Conservation (phyloP, 64 coral and sea anemone species). For the Dendronephthya gigantea region DNA sequence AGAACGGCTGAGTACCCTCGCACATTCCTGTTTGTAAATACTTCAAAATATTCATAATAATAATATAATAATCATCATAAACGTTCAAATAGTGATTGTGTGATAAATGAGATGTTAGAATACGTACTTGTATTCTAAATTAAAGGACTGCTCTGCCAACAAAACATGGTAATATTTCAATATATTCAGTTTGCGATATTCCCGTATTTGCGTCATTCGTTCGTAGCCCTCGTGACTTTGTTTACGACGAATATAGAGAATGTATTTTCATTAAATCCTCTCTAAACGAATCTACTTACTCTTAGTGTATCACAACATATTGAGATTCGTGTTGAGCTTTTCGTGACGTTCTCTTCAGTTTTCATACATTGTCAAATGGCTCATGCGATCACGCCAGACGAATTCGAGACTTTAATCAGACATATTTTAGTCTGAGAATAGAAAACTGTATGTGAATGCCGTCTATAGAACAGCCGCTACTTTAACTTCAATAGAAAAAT, state of each 20-base stretch:
- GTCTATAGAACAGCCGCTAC: neutral
- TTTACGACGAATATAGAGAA: constrained; percentile 3
- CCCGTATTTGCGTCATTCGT: constrained; percentile 6
- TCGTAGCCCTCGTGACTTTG: constrained; percentile 14
- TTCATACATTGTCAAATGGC: no score
- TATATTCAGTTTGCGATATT: neutral
- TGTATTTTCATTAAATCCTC: neutral
- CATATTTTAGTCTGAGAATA: constrained; percentile 6
- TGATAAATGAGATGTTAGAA: neutral
- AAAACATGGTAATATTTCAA: neutral
- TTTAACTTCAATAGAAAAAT: neutral
- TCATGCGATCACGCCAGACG: neutral
- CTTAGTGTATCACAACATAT: neutral
- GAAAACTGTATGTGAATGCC: neutral
- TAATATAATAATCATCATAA: constrained; percentile 10
- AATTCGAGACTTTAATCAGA: constrained; percentile 14
- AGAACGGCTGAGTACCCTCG: neutral
- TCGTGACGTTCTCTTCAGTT: no score
- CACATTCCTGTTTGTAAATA: constrained; percentile 13
- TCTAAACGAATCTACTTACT: neutral
- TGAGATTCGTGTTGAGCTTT: neutral
- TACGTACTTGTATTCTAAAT: neutral
- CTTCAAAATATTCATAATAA: neutral
- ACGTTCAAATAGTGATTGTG: neutral
- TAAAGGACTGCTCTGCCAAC: neutral